Evolutionary conservation across 2,888 invertebrate species (phyloP).

Genomic region (Plebejus argus): DNA sequence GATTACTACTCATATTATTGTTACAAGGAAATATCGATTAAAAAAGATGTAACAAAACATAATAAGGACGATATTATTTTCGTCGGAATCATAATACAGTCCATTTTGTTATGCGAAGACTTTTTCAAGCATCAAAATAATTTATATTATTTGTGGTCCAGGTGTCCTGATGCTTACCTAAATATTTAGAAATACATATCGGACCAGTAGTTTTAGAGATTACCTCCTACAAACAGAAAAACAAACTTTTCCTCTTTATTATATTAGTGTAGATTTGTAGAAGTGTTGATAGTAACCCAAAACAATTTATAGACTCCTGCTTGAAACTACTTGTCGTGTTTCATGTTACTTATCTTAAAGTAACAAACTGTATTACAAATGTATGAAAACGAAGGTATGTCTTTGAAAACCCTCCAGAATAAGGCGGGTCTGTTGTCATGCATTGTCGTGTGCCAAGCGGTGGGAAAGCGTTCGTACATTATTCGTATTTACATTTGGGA

Average conservation of each 20-base stretch:
- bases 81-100: not conserved
- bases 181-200: not conserved
- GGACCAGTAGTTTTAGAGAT: no score
- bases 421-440: constrained; percentile 24
- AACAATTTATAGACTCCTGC: not conserved
- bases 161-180: not conserved
- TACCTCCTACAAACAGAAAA: no score
- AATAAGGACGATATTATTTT: not conserved
- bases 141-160: not conserved
- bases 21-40: not conserved
- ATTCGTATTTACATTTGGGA: constrained; percentile 30
- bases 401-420: not conserved
- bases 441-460: constrained; percentile 29
- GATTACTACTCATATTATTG: no score
- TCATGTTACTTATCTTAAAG: not conserved
- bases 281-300: no score
- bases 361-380: not conserved
- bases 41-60: not conserved
- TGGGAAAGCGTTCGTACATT: constrained; percentile 29
- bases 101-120: not conserved
- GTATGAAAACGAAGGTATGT: not conserved
- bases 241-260: no score
- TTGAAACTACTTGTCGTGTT: not conserved
- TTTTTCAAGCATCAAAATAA: not conserved
- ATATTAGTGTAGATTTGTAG: no score